These are phyloP conservation scores for Syrphus vitripennis DNA, from an alignment of 2,888 invertebrate species.

Conservation along the genomic window DNA sequence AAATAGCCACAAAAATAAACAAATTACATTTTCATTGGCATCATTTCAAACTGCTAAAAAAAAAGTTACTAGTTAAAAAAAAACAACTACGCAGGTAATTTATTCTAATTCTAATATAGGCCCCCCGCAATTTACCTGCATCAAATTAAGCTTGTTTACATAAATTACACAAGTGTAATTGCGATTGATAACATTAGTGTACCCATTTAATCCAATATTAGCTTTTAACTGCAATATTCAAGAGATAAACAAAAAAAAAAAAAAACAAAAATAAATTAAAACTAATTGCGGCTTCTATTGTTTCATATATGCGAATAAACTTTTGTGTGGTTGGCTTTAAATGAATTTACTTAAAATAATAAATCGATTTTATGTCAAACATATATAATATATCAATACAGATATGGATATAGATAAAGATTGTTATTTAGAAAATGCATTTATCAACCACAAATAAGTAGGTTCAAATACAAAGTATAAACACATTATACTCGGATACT, in stretches of 20 bases:
- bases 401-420: background rate
- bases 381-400: background rate
- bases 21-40: conserved; percentile 10
- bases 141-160: conserved; percentile 51
- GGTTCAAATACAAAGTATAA: too few species aligned
- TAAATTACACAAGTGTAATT: conserved; percentile 53
- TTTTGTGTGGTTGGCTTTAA: background rate
- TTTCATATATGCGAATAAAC: background rate
- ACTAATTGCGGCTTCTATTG: background rate
- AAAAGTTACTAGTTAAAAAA: too few species aligned
- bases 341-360: background rate
- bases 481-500: too few species aligned
- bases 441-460: background rate
- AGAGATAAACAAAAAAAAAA: background rate
- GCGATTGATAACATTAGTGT: conserved; percentile 51
- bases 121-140: conserved; percentile 32
- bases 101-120: conserved; percentile 49
- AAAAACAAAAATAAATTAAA: background rate
- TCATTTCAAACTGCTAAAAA: background rate
- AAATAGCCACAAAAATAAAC: conserved; percentile 9
- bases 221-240: background rate
- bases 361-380: background rate
- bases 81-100: background rate
- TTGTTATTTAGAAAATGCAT: background rate
- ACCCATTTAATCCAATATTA: conserved; percentile 39